These are phyloP conservation scores for Spisula solida DNA, from an alignment of 2,888 invertebrate species.

Conservation along the genomic window DNA sequence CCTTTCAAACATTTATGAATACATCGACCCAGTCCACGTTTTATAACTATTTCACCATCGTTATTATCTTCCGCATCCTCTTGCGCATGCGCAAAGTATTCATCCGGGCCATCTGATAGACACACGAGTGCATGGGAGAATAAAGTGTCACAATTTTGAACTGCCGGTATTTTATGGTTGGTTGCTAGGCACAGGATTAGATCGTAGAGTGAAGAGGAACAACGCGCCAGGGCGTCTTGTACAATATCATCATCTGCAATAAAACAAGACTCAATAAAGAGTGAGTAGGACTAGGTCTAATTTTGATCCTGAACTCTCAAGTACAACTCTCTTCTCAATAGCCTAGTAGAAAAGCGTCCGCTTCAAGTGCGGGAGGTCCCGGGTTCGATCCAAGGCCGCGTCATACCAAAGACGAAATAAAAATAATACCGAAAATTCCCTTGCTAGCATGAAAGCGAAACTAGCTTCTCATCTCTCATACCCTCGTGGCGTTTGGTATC, in stretches of 20 bases:
- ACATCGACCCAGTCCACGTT: conserved; percentile 78
- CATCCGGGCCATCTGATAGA: conserved; percentile 39
- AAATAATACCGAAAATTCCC: too few species aligned
- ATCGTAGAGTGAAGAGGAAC: conserved; percentile 47
- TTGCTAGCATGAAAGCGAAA: too few species aligned
- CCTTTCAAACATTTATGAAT: conserved; percentile 79
- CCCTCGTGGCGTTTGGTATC: too few species aligned
- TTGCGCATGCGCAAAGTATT: conserved; percentile 46
- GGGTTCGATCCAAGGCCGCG: too few species aligned
- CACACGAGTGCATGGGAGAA: conserved; percentile 52
- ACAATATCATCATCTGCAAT: conserved; percentile 41
- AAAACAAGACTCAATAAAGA: not conserved
- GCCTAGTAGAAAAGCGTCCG: too few species aligned
- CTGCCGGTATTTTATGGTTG: conserved; percentile 41
- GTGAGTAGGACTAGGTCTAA: too few species aligned
- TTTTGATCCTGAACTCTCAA: too few species aligned
- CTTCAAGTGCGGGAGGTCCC: too few species aligned
- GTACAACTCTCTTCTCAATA: too few species aligned
- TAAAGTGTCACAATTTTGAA: conserved; percentile 53
- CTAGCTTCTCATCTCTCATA: too few species aligned
- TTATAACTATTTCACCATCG: conserved; percentile 52
- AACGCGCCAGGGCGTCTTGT: conserved; percentile 20
- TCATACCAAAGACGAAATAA: too few species aligned
- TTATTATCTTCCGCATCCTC: conserved; percentile 40
- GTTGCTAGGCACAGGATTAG: conserved; percentile 47